These are phyloP conservation scores for Asobara japonica DNA, from an alignment of 1,140 invertebrate species.

Conservation along the genomic window DNA sequence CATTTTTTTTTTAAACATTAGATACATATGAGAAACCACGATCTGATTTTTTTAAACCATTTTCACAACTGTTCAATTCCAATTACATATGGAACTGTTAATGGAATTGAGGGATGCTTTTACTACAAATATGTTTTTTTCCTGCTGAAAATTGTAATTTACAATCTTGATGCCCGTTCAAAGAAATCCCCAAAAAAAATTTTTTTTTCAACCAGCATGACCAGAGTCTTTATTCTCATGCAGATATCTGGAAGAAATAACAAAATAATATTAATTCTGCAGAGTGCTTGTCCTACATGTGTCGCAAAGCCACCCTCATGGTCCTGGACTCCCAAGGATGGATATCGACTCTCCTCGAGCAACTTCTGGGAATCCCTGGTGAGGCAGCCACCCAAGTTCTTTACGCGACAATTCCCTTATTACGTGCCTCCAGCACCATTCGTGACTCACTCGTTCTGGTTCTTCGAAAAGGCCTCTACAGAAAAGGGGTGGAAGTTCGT, in stretches of 20 bases:
- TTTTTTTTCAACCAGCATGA: too few relatives aligned
- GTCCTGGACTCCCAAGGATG: constrained; percentile 64
- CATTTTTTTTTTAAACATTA: constrained; percentile 16
- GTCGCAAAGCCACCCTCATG: constrained; percentile 59
- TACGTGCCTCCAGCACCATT: constrained; percentile 61
- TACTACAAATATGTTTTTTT: too few relatives aligned
- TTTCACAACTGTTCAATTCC: too few relatives aligned
- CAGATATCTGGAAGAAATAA: too few relatives aligned
- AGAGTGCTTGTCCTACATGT: constrained; percentile 68
- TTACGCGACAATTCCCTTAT: constrained; percentile 65
- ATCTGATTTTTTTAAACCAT: too few relatives aligned
- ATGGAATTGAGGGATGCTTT: too few relatives aligned
- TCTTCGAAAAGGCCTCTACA: constrained; percentile 69
- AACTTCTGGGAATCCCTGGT: constrained; percentile 61
- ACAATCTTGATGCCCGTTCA: too few relatives aligned
- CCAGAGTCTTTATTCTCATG: too few relatives aligned
- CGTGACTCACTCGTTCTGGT: constrained; percentile 68
- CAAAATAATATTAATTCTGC: constrained; percentile 38
- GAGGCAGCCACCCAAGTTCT: constrained; percentile 61
- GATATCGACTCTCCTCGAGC: constrained; percentile 65
- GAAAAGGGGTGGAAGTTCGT: constrained; percentile 63
- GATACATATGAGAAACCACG: too few relatives aligned
- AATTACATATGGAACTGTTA: too few relatives aligned
- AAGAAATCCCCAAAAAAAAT: too few relatives aligned
- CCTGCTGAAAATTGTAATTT: too few relatives aligned